phyloP scores from a whole-genome alignment of 2,888 invertebrate genomes.

The Lithophane semibrunnea region DNA sequence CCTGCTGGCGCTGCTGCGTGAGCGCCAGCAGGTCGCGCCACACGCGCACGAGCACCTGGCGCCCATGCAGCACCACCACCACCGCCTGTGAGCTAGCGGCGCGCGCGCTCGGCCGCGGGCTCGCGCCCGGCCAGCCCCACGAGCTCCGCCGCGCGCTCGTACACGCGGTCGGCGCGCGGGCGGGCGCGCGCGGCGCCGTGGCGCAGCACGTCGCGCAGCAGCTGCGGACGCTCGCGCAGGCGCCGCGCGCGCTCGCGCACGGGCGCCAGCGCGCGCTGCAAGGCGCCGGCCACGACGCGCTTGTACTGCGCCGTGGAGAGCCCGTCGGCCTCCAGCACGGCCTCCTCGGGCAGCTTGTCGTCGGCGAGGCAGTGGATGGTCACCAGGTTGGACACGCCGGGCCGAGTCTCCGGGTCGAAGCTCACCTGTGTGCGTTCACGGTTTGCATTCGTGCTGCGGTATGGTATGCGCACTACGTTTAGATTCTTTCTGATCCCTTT shows the following conservation, averaged over 20 bases:
- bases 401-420: constrained; percentile 94
- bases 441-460: not conserved
- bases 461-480: not conserved
- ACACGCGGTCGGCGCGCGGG: constrained; percentile 91
- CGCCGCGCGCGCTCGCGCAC: constrained; percentile 72
- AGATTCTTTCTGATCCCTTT: not conserved
- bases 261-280: constrained; percentile 68
- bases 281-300: constrained; percentile 76
- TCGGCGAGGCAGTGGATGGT: constrained; percentile 94
- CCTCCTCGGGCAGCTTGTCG: constrained; percentile 92
- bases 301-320: constrained; percentile 94
- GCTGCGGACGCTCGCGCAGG: constrained; percentile 90
- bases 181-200: constrained; percentile 92
- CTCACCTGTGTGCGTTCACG: constrained; percentile 89
- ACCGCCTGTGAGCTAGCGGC: constrained; percentile 73
- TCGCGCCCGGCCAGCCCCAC: constrained; percentile 78
- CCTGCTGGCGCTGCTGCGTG: constrained; percentile 89
- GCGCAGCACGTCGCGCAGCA: constrained; percentile 76
- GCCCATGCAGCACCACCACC: constrained; percentile 62
- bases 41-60: constrained; percentile 54
- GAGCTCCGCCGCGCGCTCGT: constrained; percentile 91
- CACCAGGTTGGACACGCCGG: constrained; percentile 97
- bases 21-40: constrained; percentile 57
- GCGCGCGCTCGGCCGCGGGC: too few species aligned
- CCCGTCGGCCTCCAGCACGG: constrained; percentile 91